These are phyloP conservation scores for Ochropleura plecta DNA, from an alignment of 2,888 invertebrate genomes.

Conservation along the genomic window DNA sequence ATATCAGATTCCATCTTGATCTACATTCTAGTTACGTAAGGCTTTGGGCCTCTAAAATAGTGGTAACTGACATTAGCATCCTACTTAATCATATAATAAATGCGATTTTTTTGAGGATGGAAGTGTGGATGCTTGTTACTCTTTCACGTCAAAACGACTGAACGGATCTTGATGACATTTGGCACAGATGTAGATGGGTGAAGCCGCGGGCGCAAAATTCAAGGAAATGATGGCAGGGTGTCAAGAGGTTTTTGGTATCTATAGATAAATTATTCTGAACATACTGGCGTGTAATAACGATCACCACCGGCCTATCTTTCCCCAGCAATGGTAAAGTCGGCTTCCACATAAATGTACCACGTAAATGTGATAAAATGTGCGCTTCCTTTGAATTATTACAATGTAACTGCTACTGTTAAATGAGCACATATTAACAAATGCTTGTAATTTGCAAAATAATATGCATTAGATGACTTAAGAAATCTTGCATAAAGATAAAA, in stretches of 20 bases:
- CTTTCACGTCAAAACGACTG: too few species aligned
- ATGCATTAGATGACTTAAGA: background rate
- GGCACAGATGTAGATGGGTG: too few species aligned
- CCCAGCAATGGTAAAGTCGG: too few species aligned
- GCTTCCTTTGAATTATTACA: background rate
- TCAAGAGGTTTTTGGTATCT: too few species aligned
- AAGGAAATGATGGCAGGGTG: too few species aligned
- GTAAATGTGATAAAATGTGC: background rate
- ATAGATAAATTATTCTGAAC: background rate
- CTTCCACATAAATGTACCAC: background rate
- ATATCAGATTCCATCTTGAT: slow-evolving; percentile 25
- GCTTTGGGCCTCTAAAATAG: background rate
- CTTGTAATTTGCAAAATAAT: background rate
- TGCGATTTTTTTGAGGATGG: too few species aligned
- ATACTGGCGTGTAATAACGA: background rate
- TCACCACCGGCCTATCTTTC: too few species aligned
- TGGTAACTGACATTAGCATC: background rate
- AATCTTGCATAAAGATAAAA: background rate
- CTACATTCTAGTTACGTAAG: slow-evolving; percentile 22
- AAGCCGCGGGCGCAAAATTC: too few species aligned
- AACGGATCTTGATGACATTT: too few species aligned
- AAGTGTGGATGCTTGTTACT: too few species aligned
- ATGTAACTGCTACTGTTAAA: too few species aligned
- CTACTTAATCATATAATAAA: too few species aligned
- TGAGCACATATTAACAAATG: background rate